Conservation (phyloP, 37 sponge, comb jelly and placozoan genomes). For the Hexactinellida sp. region DNA sequence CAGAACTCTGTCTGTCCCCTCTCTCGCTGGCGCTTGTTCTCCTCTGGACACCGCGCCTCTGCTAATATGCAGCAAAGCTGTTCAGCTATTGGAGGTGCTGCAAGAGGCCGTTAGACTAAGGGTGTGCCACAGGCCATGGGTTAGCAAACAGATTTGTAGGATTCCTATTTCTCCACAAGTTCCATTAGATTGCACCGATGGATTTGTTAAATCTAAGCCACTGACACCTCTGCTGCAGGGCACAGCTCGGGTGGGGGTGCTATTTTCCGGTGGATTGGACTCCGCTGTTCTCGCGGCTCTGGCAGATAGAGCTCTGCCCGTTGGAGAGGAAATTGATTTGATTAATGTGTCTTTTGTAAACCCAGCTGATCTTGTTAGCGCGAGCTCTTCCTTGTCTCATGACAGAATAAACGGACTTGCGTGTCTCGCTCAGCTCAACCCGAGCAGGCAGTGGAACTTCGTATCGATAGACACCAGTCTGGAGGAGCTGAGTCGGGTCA, state of each 20-base stretch:
- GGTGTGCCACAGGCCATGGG: constrained; percentile 16
- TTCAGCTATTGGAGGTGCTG: constrained; percentile 28
- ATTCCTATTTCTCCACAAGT: neutral
- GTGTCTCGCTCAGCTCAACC: constrained; percentile 56
- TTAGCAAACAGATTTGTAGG: neutral
- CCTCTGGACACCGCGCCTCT: neutral
- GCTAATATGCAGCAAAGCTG: neutral
- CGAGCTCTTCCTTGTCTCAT: constrained; percentile 53
- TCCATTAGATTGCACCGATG: neutral
- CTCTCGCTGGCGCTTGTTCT: neutral
- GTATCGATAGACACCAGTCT: constrained; percentile 34
- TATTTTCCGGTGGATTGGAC: constrained; percentile 93
- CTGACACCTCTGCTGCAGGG: neutral
- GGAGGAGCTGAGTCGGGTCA: constrained; percentile 32
- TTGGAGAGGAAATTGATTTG: constrained; percentile 69
- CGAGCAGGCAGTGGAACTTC: constrained; percentile 67
- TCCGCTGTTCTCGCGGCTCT: constrained; percentile 84
- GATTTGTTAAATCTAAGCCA: neutral
- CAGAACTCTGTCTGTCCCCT: neutral
- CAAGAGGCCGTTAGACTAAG: constrained; percentile 37
- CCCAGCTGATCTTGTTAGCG: neutral
- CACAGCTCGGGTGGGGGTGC: constrained; percentile 55
- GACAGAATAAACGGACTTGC: constrained; percentile 57
- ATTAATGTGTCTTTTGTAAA: constrained; percentile 93
- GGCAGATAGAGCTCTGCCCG: constrained; percentile 55